These are phyloP conservation scores for Miichthys miiuy DNA, from an alignment of 2,797 vertebrate genomes.

Conservation along the genomic window DNA sequence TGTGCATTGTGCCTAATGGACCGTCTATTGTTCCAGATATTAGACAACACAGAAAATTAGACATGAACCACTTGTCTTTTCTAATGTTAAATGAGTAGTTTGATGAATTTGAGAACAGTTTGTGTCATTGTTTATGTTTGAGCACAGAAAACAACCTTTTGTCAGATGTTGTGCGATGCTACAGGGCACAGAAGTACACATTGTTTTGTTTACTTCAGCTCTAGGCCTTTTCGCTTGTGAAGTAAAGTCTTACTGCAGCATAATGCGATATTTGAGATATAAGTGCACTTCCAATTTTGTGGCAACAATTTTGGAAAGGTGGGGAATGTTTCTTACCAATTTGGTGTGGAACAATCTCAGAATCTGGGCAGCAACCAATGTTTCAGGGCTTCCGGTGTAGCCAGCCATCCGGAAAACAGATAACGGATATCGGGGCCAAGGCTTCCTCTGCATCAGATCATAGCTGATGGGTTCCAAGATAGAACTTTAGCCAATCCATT, in stretches of 20 bases:
- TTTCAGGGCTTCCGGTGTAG: no score
- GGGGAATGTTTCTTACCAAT: background rate
- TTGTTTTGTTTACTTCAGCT: background rate
- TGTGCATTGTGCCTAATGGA: slow-evolving; percentile 56
- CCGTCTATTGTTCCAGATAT: slow-evolving; percentile 57
- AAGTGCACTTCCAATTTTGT: background rate
- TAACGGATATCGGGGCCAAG: no score
- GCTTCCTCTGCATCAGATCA: no score
- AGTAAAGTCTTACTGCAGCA: no score
- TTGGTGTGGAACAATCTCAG: background rate
- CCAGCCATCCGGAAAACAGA: no score
- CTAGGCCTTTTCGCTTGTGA: no score
- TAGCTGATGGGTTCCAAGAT: no score
- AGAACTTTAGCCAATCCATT: no score
- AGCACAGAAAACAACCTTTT: background rate
- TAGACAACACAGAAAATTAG: slow-evolving; percentile 46
- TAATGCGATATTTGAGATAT: background rate
- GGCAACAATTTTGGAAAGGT: background rate
- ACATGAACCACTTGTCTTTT: slow-evolving; percentile 33
- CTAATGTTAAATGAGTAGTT: slow-evolving; percentile 16
- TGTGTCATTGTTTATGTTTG: slow-evolving; percentile 8
- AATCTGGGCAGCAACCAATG: no score
- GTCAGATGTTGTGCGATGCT: slow-evolving; percentile 4
- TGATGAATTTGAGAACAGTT: slow-evolving; percentile 1
- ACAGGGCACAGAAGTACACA: background rate